These are phyloP conservation scores for Leptocoma aspasia DNA, from an alignment of 2,113 vertebrate species.

Conservation along the genomic window DNA sequence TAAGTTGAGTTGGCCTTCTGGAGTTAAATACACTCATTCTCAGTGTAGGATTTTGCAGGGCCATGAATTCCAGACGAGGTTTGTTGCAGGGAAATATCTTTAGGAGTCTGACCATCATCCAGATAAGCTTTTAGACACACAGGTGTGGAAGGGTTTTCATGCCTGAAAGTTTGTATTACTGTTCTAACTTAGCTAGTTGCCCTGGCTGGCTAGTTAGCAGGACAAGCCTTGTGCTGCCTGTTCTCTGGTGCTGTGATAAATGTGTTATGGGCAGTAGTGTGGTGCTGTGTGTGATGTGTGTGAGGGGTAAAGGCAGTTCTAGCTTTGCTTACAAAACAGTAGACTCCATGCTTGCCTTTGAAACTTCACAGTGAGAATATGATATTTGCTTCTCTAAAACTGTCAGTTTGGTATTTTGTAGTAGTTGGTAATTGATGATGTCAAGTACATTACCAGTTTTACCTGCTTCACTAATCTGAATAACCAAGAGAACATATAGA, in stretches of 20 bases:
- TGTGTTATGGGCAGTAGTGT: neutral
- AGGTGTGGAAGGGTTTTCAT: neutral
- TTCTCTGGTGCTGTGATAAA: neutral
- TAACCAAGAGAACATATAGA: neutral
- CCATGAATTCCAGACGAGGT: neutral
- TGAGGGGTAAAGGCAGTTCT: neutral
- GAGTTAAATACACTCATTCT: neutral
- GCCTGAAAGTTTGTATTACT: neutral
- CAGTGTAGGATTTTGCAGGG: neutral
- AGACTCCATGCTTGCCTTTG: neutral
- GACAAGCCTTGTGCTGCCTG: neutral
- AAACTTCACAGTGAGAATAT: neutral
- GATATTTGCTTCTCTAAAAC: neutral
- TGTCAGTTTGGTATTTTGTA: neutral
- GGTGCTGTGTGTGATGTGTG: neutral
- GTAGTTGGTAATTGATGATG: neutral
- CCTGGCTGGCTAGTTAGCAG: neutral
- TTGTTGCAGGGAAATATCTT: neutral
- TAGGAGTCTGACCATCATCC: neutral
- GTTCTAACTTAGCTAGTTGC: neutral
- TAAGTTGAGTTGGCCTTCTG: neutral
- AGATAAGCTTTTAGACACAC: neutral
- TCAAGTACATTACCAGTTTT: neutral
- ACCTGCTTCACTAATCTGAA: neutral
- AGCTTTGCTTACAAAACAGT: neutral